Percentiles rank a stretch among this genome's conserved stretches.
phyloP scores from a whole-genome alignment of 2,888 invertebrate species.

The Hypomecis punctinalis region DNA sequence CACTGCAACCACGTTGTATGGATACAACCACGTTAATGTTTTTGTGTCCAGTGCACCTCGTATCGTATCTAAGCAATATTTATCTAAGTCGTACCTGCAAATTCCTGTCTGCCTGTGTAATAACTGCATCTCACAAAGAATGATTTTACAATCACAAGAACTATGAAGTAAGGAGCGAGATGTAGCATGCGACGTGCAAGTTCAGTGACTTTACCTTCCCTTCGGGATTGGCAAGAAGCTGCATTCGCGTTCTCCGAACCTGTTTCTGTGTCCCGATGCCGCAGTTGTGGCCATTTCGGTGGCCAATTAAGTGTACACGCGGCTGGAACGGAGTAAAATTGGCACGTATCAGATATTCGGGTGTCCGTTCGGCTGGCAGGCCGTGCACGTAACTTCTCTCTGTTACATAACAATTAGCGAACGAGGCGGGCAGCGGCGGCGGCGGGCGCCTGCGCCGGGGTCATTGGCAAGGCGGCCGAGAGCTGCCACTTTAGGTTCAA shows the following conservation, averaged over 20 bases:
- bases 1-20: too few relatives aligned
- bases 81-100: constrained; percentile 46
- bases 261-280: constrained; percentile 79
- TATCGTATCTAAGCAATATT: constrained; percentile 36
- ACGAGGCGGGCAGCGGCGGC: constrained; percentile 56
- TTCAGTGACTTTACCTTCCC: constrained; percentile 81
- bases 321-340: constrained; percentile 57
- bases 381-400: constrained; percentile 67
- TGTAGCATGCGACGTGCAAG: constrained; percentile 76
- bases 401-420: constrained; percentile 83
- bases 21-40: constrained; percentile 22
- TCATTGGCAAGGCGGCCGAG: constrained; percentile 86
- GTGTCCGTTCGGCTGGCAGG: constrained; percentile 51
- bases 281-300: constrained; percentile 57
- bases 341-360: constrained; percentile 64
- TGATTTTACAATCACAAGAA: constrained; percentile 79
- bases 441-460: constrained; percentile 85
- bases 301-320: constrained; percentile 60
- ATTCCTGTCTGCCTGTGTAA: constrained; percentile 49
- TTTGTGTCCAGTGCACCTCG: constrained; percentile 26
- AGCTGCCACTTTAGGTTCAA: constrained; percentile 85
- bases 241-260: constrained; percentile 77
- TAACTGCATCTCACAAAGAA: constrained; percentile 63
- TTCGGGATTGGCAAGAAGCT: constrained; percentile 78
- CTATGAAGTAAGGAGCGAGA: constrained; percentile 77